Evolutionary conservation across 2,888 invertebrate species (phyloP).

Genomic region (Aphidoletes aphidimyza): DNA sequence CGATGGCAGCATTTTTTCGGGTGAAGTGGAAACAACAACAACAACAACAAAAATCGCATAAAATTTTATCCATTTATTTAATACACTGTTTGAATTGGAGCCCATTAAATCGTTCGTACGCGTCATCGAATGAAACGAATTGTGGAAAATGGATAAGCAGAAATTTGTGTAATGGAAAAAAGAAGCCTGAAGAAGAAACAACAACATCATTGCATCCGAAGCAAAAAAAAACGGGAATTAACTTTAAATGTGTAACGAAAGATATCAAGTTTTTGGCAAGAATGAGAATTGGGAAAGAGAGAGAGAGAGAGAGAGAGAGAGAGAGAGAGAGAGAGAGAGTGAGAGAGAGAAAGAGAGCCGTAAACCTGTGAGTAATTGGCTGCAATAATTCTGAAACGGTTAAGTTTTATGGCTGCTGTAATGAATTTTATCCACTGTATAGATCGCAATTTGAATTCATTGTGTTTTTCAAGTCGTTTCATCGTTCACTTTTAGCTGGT

Average conservation of each 20-base stretch:
- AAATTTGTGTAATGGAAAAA: too few species aligned
- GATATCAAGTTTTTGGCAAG: neutral
- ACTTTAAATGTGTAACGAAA: neutral
- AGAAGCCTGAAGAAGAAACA: neutral
- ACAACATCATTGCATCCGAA: neutral
- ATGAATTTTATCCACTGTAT: neutral
- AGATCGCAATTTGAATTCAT: constrained; percentile 12
- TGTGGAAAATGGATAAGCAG: neutral
- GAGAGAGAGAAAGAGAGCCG: neutral
- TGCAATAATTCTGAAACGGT: constrained; percentile 31
- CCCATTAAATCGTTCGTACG: neutral
- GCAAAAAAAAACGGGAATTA: neutral
- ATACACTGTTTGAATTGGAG: constrained; percentile 12
- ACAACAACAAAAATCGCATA: neutral
- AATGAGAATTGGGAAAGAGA: neutral
- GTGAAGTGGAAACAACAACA: neutral
- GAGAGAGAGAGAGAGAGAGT: neutral
- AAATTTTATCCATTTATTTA: constrained; percentile 10
- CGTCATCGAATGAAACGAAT: neutral
- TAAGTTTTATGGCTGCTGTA: constrained; percentile 9
- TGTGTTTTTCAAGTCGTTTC: neutral
- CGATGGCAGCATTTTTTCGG: neutral
- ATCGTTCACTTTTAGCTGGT: neutral
- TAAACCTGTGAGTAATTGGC: constrained; percentile 31
- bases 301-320: neutral